Percentiles rank a stretch among this genome's conserved stretches.
phyloP scores from a whole-genome alignment of 2,888 invertebrate species.

The Vannuccia rotundouncinata region DNA sequence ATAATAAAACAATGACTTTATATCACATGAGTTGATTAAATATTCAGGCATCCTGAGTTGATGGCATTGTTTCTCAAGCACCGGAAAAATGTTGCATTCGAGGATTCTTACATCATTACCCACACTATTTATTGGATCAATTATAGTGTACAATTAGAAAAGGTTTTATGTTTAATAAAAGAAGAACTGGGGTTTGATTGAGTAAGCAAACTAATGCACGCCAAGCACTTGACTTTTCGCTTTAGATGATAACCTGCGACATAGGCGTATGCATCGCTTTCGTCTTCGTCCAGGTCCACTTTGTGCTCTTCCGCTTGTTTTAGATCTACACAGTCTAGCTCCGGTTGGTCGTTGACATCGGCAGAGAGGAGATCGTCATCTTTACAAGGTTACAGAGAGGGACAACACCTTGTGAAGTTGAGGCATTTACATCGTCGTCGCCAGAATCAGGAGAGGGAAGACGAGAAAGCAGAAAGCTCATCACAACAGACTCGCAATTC shows the following conservation, averaged over 20 bases:
- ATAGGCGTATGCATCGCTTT: not conserved
- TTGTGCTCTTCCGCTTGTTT: not conserved
- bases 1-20: not conserved
- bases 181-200: not conserved
- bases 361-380: not conserved
- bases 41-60: not conserved
- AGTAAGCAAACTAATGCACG: not conserved
- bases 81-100: not conserved
- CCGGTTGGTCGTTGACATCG: not conserved
- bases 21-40: not conserved
- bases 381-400: not conserved
- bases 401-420: not conserved
- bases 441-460: not conserved
- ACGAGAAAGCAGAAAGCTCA: not conserved
- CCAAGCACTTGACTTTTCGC: not conserved
- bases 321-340: not conserved
- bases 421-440: not conserved
- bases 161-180: not conserved
- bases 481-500: not conserved
- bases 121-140: not conserved
- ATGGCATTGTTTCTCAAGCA: conserved; percentile 1
- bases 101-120: not conserved
- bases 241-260: conserved; percentile 4
- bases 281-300: conserved; percentile 1
- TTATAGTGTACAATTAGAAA: not conserved